phyloP scores from a whole-genome alignment of 2,888 invertebrate genomes.

The Cistogaster globosa region DNA sequence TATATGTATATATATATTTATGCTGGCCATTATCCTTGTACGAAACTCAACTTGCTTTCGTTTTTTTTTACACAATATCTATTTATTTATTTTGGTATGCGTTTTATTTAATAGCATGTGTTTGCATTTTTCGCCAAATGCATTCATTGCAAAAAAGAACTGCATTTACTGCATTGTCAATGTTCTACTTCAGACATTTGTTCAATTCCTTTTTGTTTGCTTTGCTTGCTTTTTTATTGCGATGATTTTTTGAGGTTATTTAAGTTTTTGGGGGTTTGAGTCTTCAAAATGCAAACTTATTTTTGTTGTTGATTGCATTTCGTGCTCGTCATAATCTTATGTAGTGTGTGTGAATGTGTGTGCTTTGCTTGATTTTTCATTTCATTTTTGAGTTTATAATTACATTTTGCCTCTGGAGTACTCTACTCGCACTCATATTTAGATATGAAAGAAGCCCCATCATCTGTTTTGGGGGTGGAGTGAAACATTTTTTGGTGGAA shows the following conservation, averaged over 20 bases:
- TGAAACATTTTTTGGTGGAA: constrained; percentile 18
- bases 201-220: constrained; percentile 30
- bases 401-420: constrained; percentile 72
- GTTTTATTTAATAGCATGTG: constrained; percentile 15
- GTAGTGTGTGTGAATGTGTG: background rate
- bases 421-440: constrained; percentile 55
- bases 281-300: constrained; percentile 71
- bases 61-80: constrained; percentile 35
- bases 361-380: constrained; percentile 54
- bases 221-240: constrained; percentile 14
- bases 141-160: constrained; percentile 65
- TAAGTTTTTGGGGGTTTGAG: constrained; percentile 63
- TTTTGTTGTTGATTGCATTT: constrained; percentile 69
- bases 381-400: constrained; percentile 69
- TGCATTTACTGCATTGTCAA: constrained; percentile 71
- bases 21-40: constrained; percentile 61
- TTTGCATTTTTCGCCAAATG: constrained; percentile 59
- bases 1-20: constrained; percentile 19
- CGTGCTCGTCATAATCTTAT: constrained; percentile 22
- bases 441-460: constrained; percentile 57
- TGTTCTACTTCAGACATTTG: constrained; percentile 70
- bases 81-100: constrained; percentile 46
- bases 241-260: constrained; percentile 66
- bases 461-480: constrained; percentile 29
- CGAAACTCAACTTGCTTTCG: constrained; percentile 37